A percentile compares a stretch with the other conserved stretches of the same genome.
These are phyloP conservation scores for Acropora tenuis DNA, from an alignment of 64 coral and sea anemone species.

Conservation along the genomic window DNA sequence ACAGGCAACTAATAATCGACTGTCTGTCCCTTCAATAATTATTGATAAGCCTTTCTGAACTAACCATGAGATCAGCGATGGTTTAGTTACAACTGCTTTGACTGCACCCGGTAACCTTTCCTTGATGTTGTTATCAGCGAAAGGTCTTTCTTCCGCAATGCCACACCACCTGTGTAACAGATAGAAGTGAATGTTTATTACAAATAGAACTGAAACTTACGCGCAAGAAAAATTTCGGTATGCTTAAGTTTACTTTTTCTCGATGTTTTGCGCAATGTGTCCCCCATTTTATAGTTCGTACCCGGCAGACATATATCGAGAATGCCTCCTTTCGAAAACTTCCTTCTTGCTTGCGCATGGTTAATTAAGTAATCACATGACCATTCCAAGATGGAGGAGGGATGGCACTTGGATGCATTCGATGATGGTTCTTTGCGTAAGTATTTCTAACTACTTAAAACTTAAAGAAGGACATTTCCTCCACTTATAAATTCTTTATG, in stretches of 20 bases:
- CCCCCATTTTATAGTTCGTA: slow-evolving; percentile 77
- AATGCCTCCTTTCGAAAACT: no score
- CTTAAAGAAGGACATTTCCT: no score
- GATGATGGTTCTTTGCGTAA: slow-evolving; percentile 97
- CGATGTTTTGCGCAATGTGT: slow-evolving; percentile 4
- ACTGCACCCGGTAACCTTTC: slow-evolving; percentile 41
- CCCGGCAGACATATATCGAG: no score
- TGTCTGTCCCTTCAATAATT: no score
- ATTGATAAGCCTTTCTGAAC: neutral
- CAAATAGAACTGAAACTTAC: slow-evolving; percentile 18
- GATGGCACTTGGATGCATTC: slow-evolving; percentile 90
- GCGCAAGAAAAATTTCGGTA: slow-evolving; percentile 47
- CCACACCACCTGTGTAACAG: neutral
- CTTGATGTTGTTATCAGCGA: neutral
- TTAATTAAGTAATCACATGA: slow-evolving; percentile 48
- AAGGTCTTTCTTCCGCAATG: neutral
- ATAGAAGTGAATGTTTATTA: no score
- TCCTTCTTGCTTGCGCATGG: no score
- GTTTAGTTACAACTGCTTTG: slow-evolving; percentile 51
- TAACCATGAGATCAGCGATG: slow-evolving; percentile 63
- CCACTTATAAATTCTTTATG: neutral
- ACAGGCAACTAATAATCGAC: no score
- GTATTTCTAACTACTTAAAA: slow-evolving; percentile 12
- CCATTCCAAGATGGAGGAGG: slow-evolving; percentile 83
- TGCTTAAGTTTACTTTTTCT: slow-evolving; percentile 16